Evolutionary conservation across 2,797 vertebrate genomes (phyloP).

Genomic region (Okamejei kenojei): DNA sequence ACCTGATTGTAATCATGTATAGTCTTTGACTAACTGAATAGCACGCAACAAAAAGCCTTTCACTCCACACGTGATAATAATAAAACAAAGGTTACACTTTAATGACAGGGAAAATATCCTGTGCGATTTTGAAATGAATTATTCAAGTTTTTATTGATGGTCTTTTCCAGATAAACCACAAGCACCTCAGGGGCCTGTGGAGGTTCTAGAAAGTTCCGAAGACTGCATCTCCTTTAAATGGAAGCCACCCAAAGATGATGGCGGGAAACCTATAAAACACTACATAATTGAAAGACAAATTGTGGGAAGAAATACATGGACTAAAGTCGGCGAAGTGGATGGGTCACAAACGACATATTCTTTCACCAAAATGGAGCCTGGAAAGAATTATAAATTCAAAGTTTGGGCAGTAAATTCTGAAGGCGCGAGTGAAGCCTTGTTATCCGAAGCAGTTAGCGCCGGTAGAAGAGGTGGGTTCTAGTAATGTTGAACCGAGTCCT

Average conservation of each 20-base stretch:
- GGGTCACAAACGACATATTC: slow-evolving; percentile 59
- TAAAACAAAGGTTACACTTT: no score
- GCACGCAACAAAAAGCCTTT: no score
- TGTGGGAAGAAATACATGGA: slow-evolving; percentile 70
- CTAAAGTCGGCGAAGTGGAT: slow-evolving; percentile 61
- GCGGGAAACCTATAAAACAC: slow-evolving; percentile 64
- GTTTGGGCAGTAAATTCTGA: slow-evolving; percentile 67
- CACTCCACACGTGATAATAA: no score
- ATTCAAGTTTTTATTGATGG: not conserved
- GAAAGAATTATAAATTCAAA: slow-evolving; percentile 71
- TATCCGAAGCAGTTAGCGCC: slow-evolving; percentile 71
- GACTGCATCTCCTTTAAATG: slow-evolving; percentile 65
- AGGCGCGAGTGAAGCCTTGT: slow-evolving; percentile 66
- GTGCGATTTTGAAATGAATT: not conserved
- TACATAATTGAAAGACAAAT: slow-evolving; percentile 73
- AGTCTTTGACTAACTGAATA: no score
- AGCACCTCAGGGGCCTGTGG: slow-evolving; percentile 69
- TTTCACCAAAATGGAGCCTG: slow-evolving; percentile 59
- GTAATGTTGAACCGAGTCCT: not conserved
- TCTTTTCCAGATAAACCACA: slow-evolving; percentile 71
- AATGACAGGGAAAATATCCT: not conserved
- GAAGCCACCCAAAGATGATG: slow-evolving; percentile 71
- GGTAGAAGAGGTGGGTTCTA: slow-evolving; percentile 64
- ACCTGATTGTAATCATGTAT: no score
- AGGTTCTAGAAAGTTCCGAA: slow-evolving; percentile 59